Evolutionary conservation across 92 coral and sea anemone genomes (phyloP).

Genomic region (Epizoanthus stellaris): DNA sequence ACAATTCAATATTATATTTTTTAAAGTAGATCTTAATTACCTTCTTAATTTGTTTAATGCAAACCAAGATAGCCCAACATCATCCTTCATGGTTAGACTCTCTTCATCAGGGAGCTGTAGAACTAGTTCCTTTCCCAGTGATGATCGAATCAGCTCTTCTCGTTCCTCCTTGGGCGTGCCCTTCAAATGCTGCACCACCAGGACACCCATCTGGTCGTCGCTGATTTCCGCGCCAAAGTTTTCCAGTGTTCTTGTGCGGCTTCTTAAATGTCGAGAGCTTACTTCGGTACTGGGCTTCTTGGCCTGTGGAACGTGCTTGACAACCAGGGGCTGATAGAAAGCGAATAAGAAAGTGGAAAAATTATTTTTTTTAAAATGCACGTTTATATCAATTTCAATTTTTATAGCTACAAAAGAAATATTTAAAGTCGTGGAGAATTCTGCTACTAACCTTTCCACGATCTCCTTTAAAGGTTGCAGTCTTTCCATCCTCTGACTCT

Average conservation of each 20-base stretch:
- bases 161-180: conserved; percentile 18
- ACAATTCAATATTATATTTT: background rate
- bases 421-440: too few relatives aligned
- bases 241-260: background rate
- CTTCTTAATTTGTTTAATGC: conserved; percentile 21
- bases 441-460: background rate
- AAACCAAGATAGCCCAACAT: conserved; percentile 25
- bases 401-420: too few relatives aligned
- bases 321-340: background rate
- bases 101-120: conserved; percentile 19
- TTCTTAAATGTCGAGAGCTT: background rate
- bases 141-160: conserved; percentile 16
- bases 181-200: conserved; percentile 15
- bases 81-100: background rate
- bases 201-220: conserved; percentile 28
- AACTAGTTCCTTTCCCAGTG: background rate
- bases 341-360: background rate
- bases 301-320: background rate
- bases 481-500: background rate
- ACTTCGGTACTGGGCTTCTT: background rate
- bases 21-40: background rate
- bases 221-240: conserved; percentile 1
- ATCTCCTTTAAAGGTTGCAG: background rate
- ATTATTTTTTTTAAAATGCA: too few relatives aligned
- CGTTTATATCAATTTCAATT: too few relatives aligned